Percentiles rank a stretch among this genome's conserved stretches.
Evolutionary conservation across 2,888 invertebrate species (phyloP).

Genomic region (Erpobdella octoculata): DNA sequence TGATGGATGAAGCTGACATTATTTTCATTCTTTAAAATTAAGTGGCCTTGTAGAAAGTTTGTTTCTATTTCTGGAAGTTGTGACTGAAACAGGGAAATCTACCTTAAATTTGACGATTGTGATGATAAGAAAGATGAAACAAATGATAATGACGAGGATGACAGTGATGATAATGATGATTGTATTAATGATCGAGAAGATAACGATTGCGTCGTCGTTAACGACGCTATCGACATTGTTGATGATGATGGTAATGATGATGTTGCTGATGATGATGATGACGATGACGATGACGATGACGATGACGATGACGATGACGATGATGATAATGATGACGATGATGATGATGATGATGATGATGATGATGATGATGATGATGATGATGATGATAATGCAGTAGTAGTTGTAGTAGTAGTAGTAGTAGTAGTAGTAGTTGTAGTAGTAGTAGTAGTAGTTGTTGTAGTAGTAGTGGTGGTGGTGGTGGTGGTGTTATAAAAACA

Average conservation of each 20-base stretch:
- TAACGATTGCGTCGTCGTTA: slow-evolving; percentile 7
- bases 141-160: neutral
- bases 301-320: neutral
- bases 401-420: no score
- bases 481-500: neutral
- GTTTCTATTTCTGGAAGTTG: no score
- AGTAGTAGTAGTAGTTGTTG: neutral
- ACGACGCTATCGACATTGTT: slow-evolving; percentile 13
- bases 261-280: slow-evolving; percentile 19
- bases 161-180: slow-evolving; percentile 11
- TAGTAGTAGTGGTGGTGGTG: neutral
- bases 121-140: neutral
- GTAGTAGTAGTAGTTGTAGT: no score
- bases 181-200: neutral
- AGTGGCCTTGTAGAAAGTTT: no score
- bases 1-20: no score
- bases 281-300: slow-evolving; percentile 4
- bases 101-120: neutral
- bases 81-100: no score
- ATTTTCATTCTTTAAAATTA: no score
- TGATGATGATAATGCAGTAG: slow-evolving; percentile 12
- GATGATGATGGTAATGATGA: slow-evolving; percentile 21
- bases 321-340: slow-evolving; percentile 12
- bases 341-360: slow-evolving; percentile 18
- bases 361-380: slow-evolving; percentile 16